Base-by-base conservation (phyloP, 1,140 invertebrate species). In the Papilio xuthus region DNA sequence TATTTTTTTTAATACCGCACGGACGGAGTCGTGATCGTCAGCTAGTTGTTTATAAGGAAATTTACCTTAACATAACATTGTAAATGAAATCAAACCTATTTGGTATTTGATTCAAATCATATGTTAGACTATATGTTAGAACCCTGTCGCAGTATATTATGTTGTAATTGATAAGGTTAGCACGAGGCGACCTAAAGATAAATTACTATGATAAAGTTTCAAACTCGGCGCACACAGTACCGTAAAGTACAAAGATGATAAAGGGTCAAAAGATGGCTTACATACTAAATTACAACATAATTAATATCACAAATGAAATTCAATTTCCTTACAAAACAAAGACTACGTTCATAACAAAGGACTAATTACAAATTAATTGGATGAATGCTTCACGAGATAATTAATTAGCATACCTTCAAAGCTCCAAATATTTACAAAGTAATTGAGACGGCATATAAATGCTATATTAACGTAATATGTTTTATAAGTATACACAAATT, bases 261-360 rank as follows among this genome's bases (percentile, higher is more conserved):
- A 63, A 63, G 60, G 60, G 60, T 63, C 60, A 63, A 63, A 63
- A 63, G 60, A 63, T 26, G 13, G 23, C 60, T 63, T 63, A 63
- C 26, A 28, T 63, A 23, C 60, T 63, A 26, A 63, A 63, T 63
- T 63, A 63, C 12, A 63, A 63, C 23, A 63, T 63, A 63, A 60
- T 60, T 60, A 60, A 28, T 63, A 63, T 63, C 23, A 63, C 23
- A 63, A 63, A 63, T 63, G 9, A 63, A 63, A 63, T 63, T 63
- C 23, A 63, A 63, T 63, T 63, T 63, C 8, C 60, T 63, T 7
- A 50, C 44, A 4, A 47, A 63, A 26, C 60, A 63, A 63, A 63
- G 60, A 28, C 60, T 28, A 28, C 10, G 23, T 28, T 63, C 60
- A 63, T 63, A 63, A 63, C 60, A 63, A 63, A 63, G 60, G 60